Evolutionary conservation across 2,797 vertebrate genomes (phyloP).

Genomic region (Chelon labrosus): DNA sequence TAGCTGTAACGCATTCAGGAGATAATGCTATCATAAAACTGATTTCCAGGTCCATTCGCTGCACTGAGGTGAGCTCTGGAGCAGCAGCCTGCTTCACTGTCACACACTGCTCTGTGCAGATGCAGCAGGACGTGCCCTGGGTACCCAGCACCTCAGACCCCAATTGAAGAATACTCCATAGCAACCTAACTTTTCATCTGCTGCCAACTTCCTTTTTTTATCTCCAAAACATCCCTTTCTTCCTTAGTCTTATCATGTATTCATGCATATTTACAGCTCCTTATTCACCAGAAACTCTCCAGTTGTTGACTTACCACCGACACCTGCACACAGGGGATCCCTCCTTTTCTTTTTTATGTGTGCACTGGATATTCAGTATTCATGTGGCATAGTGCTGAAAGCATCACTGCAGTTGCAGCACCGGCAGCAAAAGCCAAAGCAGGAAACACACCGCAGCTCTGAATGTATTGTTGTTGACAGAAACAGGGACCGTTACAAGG

Average conservation of each 20-base stretch:
- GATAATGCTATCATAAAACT: constrained; percentile 63
- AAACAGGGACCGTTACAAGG: constrained; percentile 29
- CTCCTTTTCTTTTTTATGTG: constrained; percentile 10
- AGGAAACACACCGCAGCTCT: constrained; percentile 13
- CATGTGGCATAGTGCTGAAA: constrained; percentile 45
- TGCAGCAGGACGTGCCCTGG: constrained; percentile 38
- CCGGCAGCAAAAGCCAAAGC: neutral
- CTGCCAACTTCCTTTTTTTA: constrained; percentile 14
- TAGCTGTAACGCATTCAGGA: constrained; percentile 33
- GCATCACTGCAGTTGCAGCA: constrained; percentile 59
- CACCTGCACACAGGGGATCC: constrained; percentile 33
- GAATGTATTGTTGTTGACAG: constrained; percentile 37
- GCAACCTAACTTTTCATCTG: constrained; percentile 18
- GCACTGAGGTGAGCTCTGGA: constrained; percentile 40
- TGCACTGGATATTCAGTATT: constrained; percentile 62
- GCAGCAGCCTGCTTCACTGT: constrained; percentile 39
- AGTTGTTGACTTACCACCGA: constrained; percentile 24
- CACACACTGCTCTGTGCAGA: constrained; percentile 34
- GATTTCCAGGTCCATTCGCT: constrained; percentile 50
- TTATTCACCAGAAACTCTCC: constrained; percentile 33
- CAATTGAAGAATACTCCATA: constrained; percentile 25
- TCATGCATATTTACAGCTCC: constrained; percentile 35
- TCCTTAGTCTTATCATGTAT: constrained; percentile 17
- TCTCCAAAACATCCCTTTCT: neutral
- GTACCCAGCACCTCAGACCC: constrained; percentile 15